phyloP scores from a whole-genome alignment of 2,888 invertebrate genomes.

The Phengaris alcon region DNA sequence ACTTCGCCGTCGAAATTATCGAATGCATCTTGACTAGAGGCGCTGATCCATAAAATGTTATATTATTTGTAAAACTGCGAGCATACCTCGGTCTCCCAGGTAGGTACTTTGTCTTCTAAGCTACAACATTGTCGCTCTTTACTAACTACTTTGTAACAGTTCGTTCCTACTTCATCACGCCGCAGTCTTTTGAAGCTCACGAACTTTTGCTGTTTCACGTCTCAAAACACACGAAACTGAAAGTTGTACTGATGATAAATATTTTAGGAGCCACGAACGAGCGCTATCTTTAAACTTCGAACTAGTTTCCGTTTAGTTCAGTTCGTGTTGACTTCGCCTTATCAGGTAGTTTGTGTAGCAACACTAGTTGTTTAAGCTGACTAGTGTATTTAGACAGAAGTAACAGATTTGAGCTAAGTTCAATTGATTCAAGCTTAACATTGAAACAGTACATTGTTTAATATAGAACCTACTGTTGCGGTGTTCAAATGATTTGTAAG shows the following conservation, averaged over 20 bases:
- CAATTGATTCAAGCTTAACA: not conserved
- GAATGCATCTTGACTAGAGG: no score
- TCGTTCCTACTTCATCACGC: not conserved
- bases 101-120: no score
- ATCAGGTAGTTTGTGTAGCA: slow-evolving; percentile 28
- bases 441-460: no score
- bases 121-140: no score
- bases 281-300: slow-evolving; percentile 38
- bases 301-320: slow-evolving; percentile 34
- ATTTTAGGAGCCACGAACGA: slow-evolving; percentile 36
- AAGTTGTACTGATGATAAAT: slow-evolving; percentile 39
- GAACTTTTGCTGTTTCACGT: slow-evolving; percentile 14
- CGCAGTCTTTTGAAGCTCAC: not conserved
- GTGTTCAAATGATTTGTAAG: no score
- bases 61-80: no score
- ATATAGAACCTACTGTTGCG: no score
- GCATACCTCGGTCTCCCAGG: no score
- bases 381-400: not conserved
- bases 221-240: slow-evolving; percentile 1
- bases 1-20: no score
- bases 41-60: no score
- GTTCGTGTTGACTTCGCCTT: slow-evolving; percentile 31
- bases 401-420: not conserved
- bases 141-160: not conserved
- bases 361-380: not conserved